A percentile compares a stretch with the other conserved stretches of the same genome.
Evolutionary conservation across 2,888 invertebrate species (phyloP).

Genomic region (Zhuqinia jingwanae): DNA sequence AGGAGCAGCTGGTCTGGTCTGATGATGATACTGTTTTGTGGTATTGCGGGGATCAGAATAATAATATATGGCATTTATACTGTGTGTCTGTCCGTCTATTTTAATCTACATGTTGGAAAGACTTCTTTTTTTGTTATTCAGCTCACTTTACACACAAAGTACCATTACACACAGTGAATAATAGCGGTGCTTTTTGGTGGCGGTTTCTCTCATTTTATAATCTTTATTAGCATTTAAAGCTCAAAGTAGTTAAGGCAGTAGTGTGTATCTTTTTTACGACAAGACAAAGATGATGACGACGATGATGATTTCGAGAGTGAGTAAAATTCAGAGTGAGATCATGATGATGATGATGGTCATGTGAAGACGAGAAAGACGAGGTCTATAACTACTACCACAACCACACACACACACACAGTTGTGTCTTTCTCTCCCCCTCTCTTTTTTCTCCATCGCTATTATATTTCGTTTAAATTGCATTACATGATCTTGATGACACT

Average conservation of each 20-base stretch:
- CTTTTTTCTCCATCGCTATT: not conserved
- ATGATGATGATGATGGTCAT: not conserved
- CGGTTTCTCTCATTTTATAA: too few species aligned
- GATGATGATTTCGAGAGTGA: too few species aligned
- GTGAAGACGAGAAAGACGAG: not conserved
- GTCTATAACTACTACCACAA: too few species aligned
- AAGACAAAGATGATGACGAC: not conserved
- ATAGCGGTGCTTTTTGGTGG: not conserved
- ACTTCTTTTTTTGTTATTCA: conserved; percentile 5
- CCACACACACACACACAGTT: conserved; percentile 5
- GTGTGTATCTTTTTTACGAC: too few species aligned
- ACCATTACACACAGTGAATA: too few species aligned
- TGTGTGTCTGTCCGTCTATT: not conserved
- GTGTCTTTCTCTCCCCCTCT: not conserved
- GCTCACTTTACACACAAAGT: not conserved
- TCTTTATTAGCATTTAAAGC: too few species aligned
- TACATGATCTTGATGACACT: conserved; percentile 9
- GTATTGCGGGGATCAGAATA: not conserved
- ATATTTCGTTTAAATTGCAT: conserved; percentile 10
- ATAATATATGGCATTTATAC: not conserved
- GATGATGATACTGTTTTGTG: not conserved
- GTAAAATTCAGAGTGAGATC: not conserved
- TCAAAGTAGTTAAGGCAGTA: too few species aligned
- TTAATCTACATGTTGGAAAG: not conserved
- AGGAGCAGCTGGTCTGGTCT: conserved; percentile 38